These are phyloP conservation scores for Galleria mellonella DNA, from an alignment of 1,140 invertebrate species.

Conservation along the genomic window DNA sequence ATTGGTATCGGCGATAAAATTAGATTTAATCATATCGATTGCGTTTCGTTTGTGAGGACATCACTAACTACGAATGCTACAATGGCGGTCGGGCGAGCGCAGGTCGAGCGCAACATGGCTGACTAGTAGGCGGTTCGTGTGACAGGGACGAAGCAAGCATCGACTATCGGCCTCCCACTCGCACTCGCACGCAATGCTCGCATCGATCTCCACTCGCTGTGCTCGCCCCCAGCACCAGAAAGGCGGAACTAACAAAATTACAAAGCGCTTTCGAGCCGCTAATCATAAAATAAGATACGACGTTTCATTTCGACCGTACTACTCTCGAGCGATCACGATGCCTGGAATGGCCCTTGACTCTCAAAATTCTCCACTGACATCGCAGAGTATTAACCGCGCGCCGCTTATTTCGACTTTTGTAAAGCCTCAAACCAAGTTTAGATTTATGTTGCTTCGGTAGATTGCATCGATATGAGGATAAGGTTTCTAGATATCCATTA, in stretches of 20 bases:
- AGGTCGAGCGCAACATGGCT: constrained; percentile 73
- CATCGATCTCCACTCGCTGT: constrained; percentile 70
- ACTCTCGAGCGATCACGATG: constrained; percentile 69
- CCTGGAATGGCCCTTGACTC: constrained; percentile 69
- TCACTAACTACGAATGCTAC: constrained; percentile 66
- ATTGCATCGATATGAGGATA: constrained; percentile 26
- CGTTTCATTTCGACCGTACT: constrained; percentile 72
- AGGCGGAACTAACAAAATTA: constrained; percentile 74
- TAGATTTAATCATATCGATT: constrained; percentile 28
- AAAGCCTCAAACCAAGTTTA: constrained; percentile 35
- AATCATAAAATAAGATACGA: constrained; percentile 75
- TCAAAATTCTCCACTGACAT: constrained; percentile 68
- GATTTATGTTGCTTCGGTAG: constrained; percentile 30
- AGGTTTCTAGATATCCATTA: constrained; percentile 19
- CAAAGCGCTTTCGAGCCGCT: constrained; percentile 73
- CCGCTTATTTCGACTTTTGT: constrained; percentile 36
- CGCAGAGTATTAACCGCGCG: constrained; percentile 58
- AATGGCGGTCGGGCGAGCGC: constrained; percentile 72
- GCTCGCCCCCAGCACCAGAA: constrained; percentile 71
- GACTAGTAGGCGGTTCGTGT: constrained; percentile 69
- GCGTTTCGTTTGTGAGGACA: constrained; percentile 39
- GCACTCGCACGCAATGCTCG: constrained; percentile 60
- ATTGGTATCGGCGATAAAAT: constrained; percentile 20
- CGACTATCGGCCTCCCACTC: constrained; percentile 38
- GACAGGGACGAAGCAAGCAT: constrained; percentile 45